Evolutionary conservation across 2,888 invertebrate species (phyloP), one percentile per base, ranked within the genome.

Genomic region (Machimus rusticus): DNA sequence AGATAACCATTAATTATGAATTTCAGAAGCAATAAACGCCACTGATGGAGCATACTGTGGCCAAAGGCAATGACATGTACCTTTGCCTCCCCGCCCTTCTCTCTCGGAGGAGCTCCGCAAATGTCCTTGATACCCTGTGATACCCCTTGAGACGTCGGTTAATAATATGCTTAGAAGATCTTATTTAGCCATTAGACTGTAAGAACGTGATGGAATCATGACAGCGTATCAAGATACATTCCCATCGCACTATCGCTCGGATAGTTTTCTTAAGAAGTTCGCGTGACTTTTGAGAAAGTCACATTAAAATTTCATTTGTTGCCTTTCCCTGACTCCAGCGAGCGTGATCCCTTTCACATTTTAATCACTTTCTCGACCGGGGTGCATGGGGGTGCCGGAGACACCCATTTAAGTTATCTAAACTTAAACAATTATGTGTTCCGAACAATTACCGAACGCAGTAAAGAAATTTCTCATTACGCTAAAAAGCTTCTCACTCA

Each of bases 391-490:
- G 14, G 19, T 6, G 9, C 28, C 66, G 28, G 55, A 23, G 31
- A 23, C 55, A 74, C 39, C 57, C 46, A 55, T 86, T 84, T 85
- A 74, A 74, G 85, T 85, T 39, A 74, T 79, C 55, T 39, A 78
- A 79, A 78, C 78, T 87, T 57, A 87, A 79, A 78, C 86, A 87
- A 87, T 79, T 79, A 79, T 79, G 86, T 66, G 78, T 87, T 87
- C 86, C 86, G 57, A 87, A 78, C 86, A 87, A 87, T 87, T 87
- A 87, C 79, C 79, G 79, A 87, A 87, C 78, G 78, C 78, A 78
- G 78, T 87, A 87, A 87, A 87, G 78, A 87, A 87, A 87, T 77
- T 66, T 87, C 79, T 87, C 86, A 79, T 87, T 87, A 87, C 78
- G 78, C 31, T 78, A 78, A 87, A 78, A 87, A 87, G 86, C 78